phyloP scores from a whole-genome alignment of 2,797 vertebrate species.

The Clamator glandarius region DNA sequence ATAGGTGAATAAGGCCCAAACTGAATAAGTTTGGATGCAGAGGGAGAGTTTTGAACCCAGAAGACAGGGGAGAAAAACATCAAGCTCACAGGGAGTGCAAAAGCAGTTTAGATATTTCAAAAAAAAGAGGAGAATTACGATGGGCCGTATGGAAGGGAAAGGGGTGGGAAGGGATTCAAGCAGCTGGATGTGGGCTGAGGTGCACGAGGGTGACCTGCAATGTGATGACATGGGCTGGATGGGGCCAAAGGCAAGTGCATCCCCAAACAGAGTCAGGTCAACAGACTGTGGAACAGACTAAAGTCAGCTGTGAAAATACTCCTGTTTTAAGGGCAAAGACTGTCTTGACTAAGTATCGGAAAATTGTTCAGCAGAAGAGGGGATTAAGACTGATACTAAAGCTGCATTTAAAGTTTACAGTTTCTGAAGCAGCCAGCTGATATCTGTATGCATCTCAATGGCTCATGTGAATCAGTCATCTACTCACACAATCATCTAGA shows the following conservation, averaged over 20 bases:
- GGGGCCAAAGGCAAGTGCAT: background rate
- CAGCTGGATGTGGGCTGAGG: background rate
- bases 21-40: background rate
- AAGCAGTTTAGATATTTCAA: background rate
- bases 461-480: background rate
- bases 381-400: background rate
- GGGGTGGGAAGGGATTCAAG: rapidly evolving
- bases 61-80: background rate
- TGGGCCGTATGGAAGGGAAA: background rate
- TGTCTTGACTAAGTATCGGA: background rate
- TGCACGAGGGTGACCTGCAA: background rate
- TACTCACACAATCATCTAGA: background rate
- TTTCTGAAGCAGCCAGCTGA: background rate
- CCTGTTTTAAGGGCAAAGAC: background rate
- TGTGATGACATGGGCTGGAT: background rate
- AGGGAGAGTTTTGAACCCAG: background rate
- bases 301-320: background rate
- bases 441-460: background rate
- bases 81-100: background rate
- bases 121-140: background rate
- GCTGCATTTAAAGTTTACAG: background rate
- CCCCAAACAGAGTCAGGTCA: background rate
- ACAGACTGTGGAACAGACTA: background rate
- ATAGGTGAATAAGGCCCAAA: conserved; percentile 18
- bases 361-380: background rate